phyloP scores from a whole-genome alignment of 2,113 vertebrate species.

The Psephotus haematonotus region DNA sequence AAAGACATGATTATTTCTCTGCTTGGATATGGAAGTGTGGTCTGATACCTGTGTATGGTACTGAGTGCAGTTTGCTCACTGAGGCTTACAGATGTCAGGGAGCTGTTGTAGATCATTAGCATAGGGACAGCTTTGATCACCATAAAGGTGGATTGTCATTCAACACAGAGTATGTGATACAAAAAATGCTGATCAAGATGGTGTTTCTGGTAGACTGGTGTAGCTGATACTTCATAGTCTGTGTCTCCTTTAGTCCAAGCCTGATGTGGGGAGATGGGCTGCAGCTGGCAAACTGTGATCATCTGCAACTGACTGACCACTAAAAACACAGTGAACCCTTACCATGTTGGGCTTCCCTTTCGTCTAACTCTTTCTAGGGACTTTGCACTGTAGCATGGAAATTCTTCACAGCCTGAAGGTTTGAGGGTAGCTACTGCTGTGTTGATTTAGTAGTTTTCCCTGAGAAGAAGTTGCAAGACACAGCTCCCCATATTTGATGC shows the following conservation, averaged over 20 bases:
- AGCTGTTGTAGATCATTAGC: neutral
- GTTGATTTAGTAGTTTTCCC: neutral
- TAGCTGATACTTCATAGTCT: neutral
- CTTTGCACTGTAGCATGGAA: neutral
- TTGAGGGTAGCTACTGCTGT: neutral
- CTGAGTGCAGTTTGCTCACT: neutral
- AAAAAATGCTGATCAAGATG: neutral
- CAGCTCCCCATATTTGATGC: neutral
- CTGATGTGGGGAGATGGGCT: fast-evolving
- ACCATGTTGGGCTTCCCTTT: neutral
- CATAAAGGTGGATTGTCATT: neutral
- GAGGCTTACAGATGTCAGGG: neutral
- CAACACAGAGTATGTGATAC: neutral
- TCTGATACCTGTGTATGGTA: neutral
- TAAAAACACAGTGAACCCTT: neutral
- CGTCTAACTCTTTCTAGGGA: neutral
- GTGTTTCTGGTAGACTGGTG: neutral
- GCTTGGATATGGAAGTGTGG: neutral
- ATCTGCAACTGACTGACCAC: neutral
- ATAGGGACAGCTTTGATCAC: neutral
- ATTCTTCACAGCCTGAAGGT: neutral
- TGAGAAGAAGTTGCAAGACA: neutral
- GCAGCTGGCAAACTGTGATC: neutral
- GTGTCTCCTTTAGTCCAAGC: neutral
- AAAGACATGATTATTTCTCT: neutral